Conservation (phyloP, 2,797 vertebrate species). For the Microctenopoma stevenorrisi region DNA sequence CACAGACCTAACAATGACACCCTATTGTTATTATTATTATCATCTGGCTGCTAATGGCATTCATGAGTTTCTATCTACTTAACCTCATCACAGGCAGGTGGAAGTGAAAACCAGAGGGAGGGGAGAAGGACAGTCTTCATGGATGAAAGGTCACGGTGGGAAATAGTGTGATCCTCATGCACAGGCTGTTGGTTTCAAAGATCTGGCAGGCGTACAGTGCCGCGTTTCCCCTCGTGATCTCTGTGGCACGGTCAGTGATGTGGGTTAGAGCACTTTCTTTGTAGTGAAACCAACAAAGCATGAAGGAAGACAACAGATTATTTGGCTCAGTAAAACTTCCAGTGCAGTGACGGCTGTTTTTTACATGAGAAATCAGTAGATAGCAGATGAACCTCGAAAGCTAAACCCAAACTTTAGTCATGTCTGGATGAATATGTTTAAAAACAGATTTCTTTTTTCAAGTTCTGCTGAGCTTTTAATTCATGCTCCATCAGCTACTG, state of each 20-base stretch:
- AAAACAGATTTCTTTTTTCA: not conserved
- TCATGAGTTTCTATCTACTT: not conserved
- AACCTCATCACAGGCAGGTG: not conserved
- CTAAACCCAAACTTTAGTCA: not conserved
- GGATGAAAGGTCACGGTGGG: not conserved
- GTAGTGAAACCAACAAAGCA: constrained; percentile 12
- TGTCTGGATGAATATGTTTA: not conserved
- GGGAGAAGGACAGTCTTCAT: constrained; percentile 13
- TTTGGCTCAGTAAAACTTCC: not conserved
- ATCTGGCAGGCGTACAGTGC: not conserved
- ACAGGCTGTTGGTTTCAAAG: not conserved
- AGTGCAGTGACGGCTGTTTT: not conserved
- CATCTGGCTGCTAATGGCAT: not conserved
- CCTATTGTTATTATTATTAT: not conserved
- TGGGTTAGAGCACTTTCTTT: not conserved
- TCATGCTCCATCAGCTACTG: not conserved
- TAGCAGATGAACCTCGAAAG: not conserved
- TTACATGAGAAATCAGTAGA: not conserved
- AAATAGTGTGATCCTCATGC: not conserved
- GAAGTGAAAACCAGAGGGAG: not conserved
- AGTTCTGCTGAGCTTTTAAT: not conserved
- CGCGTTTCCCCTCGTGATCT: constrained; percentile 18
- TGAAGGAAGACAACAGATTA: constrained; percentile 6
- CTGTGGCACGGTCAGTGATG: not conserved
- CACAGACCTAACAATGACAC: not conserved